A percentile compares a stretch with the other conserved stretches of the same genome.
Evolutionary conservation across 2,113 vertebrate species (phyloP).

Genomic region (Brachyhypopomus occidentalis): DNA sequence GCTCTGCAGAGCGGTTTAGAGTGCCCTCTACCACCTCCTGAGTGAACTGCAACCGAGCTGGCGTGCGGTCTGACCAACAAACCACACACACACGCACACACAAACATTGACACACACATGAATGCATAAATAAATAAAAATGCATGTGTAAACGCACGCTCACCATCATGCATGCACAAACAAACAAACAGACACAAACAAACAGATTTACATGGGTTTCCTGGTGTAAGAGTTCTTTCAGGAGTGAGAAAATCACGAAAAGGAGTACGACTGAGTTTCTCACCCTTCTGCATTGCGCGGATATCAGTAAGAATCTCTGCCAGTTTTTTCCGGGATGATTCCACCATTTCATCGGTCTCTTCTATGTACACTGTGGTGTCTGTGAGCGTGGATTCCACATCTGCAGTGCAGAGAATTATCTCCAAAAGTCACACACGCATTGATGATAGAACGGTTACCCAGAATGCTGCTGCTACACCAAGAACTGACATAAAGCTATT

Average conservation of each 20-base stretch:
- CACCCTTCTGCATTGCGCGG: slow-evolving; percentile 79
- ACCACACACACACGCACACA: slow-evolving; percentile 1
- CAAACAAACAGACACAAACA: too few relatives aligned
- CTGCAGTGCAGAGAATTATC: slow-evolving; percentile 63
- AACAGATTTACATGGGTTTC: too few relatives aligned
- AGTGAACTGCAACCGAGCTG: slow-evolving; percentile 78
- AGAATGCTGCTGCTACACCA: too few relatives aligned
- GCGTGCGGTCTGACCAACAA: slow-evolving; percentile 70
- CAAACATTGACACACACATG: too few relatives aligned
- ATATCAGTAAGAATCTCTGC: slow-evolving; percentile 72
- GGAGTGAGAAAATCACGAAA: too few relatives aligned
- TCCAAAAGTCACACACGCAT: too few relatives aligned
- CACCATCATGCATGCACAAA: too few relatives aligned
- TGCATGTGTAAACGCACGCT: too few relatives aligned
- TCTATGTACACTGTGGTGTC: slow-evolving; percentile 79
- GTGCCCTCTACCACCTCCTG: slow-evolving; percentile 75
- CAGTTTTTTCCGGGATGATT: slow-evolving; percentile 70
- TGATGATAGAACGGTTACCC: neutral
- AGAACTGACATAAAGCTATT: too few relatives aligned
- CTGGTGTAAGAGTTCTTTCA: too few relatives aligned
- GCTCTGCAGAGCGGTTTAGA: slow-evolving; percentile 73
- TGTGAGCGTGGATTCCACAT: slow-evolving; percentile 63
- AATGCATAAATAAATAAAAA: too few relatives aligned
- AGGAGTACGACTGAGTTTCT: slow-evolving; percentile 20
- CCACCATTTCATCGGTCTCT: slow-evolving; percentile 78